phyloP scores from a whole-genome alignment of 1,140 invertebrate species.

The Hyles vespertilio region DNA sequence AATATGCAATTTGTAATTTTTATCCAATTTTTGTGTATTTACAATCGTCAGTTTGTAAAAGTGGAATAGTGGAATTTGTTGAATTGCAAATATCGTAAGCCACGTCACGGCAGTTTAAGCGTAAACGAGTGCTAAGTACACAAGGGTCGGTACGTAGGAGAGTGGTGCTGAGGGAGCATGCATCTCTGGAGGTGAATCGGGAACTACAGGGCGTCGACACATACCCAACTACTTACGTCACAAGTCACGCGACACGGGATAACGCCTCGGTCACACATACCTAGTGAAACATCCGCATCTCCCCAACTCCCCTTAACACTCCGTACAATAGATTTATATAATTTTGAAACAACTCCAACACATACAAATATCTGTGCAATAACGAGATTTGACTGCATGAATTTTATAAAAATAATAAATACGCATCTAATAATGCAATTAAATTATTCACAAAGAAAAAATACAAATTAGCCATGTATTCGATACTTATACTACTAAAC shows the following conservation, averaged over 20 bases:
- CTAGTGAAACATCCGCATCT: slow-evolving; percentile 11
- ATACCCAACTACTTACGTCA: slow-evolving; percentile 58
- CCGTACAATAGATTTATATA: not conserved
- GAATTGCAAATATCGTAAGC: no score
- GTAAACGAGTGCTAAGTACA: slow-evolving; percentile 13
- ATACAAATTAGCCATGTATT: slow-evolving; percentile 13
- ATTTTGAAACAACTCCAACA: not conserved
- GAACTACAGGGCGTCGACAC: slow-evolving; percentile 51
- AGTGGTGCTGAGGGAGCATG: slow-evolving; percentile 41
- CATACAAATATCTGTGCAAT: slow-evolving; percentile 18
- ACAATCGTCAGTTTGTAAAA: no score
- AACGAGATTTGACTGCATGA: slow-evolving; percentile 76
- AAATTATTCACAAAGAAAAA: slow-evolving; percentile 21
- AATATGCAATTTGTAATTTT: no score
- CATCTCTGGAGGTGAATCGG: slow-evolving; percentile 35
- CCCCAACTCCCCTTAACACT: no score
- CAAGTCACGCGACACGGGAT: slow-evolving; percentile 10
- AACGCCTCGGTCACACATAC: slow-evolving; percentile 31
- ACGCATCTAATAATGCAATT: slow-evolving; percentile 36
- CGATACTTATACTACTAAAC: slow-evolving; percentile 25
- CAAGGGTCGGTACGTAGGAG: slow-evolving; percentile 11
- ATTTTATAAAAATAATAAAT: slow-evolving; percentile 30
- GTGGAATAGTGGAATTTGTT: no score
- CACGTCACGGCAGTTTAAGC: slow-evolving; percentile 1
- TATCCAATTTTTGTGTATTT: no score